These are phyloP conservation scores for Paramormyrops hopkinsi DNA, from an alignment of 2,797 vertebrate genomes.

Conservation along the genomic window DNA sequence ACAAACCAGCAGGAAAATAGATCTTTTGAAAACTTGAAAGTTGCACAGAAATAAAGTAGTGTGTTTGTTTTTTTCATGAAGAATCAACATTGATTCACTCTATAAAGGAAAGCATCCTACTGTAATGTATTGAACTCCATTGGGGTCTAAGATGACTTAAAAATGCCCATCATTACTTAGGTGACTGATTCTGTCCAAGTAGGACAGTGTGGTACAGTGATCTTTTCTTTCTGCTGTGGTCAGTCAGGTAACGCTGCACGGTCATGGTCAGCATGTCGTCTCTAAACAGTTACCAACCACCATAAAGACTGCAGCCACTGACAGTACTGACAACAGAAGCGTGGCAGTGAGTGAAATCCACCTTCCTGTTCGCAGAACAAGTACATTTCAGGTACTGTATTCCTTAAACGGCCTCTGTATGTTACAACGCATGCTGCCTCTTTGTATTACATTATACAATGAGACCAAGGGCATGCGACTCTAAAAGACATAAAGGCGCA, in stretches of 20 bases:
- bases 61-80: neutral
- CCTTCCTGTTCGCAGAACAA: neutral
- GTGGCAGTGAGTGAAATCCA: neutral
- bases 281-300: neutral
- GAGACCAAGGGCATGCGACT: neutral
- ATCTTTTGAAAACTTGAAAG: neutral
- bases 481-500: neutral
- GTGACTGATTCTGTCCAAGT: neutral
- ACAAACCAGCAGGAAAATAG: neutral
- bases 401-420: neutral
- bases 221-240: neutral
- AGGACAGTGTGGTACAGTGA: neutral
- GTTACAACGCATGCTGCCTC: neutral
- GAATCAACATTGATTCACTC: neutral
- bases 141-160: neutral
- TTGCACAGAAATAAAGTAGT: neutral
- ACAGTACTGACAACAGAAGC: neutral
- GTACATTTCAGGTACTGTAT: neutral
- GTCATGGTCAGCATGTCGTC: neutral
- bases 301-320: neutral
- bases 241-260: neutral
- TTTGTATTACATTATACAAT: neutral
- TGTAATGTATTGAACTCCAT: neutral
- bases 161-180: neutral
- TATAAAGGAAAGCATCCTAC: neutral